Percentiles rank a stretch among this genome's conserved stretches.
Evolutionary conservation across 2,888 invertebrate genomes (phyloP).

Genomic region (Monoplex corrugatus): DNA sequence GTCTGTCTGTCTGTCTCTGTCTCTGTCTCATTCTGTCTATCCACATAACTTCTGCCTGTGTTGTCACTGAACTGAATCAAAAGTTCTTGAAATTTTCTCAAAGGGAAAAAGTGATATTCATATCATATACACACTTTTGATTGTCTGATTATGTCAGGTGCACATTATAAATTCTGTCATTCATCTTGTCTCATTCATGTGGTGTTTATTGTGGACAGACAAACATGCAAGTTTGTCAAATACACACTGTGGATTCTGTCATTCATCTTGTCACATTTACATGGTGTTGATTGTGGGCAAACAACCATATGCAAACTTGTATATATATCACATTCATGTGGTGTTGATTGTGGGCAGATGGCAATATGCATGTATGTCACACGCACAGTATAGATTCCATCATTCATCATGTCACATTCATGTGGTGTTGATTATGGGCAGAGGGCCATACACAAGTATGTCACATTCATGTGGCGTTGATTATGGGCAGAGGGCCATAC

Average conservation of each 20-base stretch:
- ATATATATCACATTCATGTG: neutral
- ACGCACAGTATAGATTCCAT: neutral
- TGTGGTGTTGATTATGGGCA: slow-evolving; percentile 57
- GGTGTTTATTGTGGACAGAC: too few species aligned
- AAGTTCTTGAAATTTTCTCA: neutral
- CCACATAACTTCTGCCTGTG: neutral
- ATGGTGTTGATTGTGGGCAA: neutral
- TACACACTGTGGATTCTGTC: neutral
- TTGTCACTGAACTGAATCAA: neutral
- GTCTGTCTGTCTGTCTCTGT: slow-evolving; percentile 36
- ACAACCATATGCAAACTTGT: neutral
- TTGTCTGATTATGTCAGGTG: neutral
- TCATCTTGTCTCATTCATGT: neutral
- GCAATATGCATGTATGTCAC: too few species aligned
- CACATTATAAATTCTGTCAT: neutral
- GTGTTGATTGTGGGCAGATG: too few species aligned
- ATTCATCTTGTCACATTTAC: neutral
- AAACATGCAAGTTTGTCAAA: too few species aligned
- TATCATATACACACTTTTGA: neutral
- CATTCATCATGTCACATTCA: neutral
- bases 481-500: too few species aligned
- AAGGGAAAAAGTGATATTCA: neutral
- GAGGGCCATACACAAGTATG: slow-evolving; percentile 74
- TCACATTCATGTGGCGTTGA: too few species aligned
- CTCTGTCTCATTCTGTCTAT: neutral